Base-by-base conservation (phyloP, 2,113 vertebrate genomes). In the Campylorhamphus procurvoides region DNA sequence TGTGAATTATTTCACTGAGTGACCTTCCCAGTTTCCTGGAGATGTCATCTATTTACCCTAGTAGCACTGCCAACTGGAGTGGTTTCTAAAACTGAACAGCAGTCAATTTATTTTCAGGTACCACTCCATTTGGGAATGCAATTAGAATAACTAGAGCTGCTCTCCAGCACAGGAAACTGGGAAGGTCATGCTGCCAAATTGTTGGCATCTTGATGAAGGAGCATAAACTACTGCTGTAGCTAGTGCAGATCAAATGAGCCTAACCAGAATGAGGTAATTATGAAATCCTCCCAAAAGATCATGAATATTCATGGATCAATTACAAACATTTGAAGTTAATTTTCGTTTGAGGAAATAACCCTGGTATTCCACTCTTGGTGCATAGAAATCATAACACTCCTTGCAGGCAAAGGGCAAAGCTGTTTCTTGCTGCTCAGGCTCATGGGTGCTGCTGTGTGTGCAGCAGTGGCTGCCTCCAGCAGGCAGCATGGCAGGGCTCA, bases 41-140 rank as follows among this genome's bases (percentile, higher is more conserved):
- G 47, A 77, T 85, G 29, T 81, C 73, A 64, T 56, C 89, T 84
- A 10, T 94, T 94, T 73, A 77, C 10, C 8, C 40, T 28, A 42
- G 50, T 23, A 91, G 75, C 67, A 20, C 49, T 27, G 80, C 64
- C 89, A 94, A 72, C 84, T 31, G 59, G 83, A 84, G 19, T 33
- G 31, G 22, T 58, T 91, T 84, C 74, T 94, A 87, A 90, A 95
- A 84, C 55, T 59, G 74, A 95, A 75, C 89, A 95, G 84, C 82
- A 96, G 83, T 86, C 47, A 39, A 78, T 96, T 86, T 91, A 31
- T 90, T 72, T 93, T 95, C 92, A 95, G 64, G 75, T 91, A 89
- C 87, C 69, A 85, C 86, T 96, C 88, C 73, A 83, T 97, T 95
- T 91, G 39, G 69, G 93, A 93, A 90, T 92, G 90, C 91, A 95